A percentile compares a stretch with the other conserved stretches of the same genome.
Conservation (phyloP, 2,888 invertebrate genomes). For the Phrixothrix hirtus region DNA sequence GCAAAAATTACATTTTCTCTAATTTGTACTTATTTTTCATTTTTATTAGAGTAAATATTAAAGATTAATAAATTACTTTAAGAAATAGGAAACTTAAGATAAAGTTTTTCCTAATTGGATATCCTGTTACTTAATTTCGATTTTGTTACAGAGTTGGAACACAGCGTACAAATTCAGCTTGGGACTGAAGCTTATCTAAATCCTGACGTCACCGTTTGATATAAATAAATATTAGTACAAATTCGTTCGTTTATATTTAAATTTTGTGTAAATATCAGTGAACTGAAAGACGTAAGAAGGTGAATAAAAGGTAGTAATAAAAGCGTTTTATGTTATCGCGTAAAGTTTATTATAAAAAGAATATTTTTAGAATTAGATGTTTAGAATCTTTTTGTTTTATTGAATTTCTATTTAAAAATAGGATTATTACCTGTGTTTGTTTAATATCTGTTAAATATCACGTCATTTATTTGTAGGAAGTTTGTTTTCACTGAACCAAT, state of each 20-base stretch:
- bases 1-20: no score
- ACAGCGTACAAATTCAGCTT: not conserved
- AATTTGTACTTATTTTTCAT: no score
- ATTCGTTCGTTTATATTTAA: slow-evolving; percentile 30
- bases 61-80: no score
- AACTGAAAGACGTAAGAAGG: slow-evolving; percentile 8
- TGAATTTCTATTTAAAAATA: not conserved
- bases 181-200: not conserved
- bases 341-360: no score
- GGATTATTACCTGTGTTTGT: not conserved
- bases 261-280: slow-evolving; percentile 23
- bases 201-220: slow-evolving; percentile 1
- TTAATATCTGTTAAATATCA: not conserved
- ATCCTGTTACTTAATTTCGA: no score
- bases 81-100: no score
- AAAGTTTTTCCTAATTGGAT: no score
- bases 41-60: no score
- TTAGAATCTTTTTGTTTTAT: no score
- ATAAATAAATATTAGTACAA: slow-evolving; percentile 26
- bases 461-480: not conserved
- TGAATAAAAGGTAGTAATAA: no score
- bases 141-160: not conserved
- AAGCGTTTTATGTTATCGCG: no score
- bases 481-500: not conserved
- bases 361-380: no score